Percentiles rank a stretch among this genome's conserved stretches.
These are phyloP conservation scores for Equus quagga DNA, from an alignment of 2,113 vertebrate species.

Conservation along the genomic window DNA sequence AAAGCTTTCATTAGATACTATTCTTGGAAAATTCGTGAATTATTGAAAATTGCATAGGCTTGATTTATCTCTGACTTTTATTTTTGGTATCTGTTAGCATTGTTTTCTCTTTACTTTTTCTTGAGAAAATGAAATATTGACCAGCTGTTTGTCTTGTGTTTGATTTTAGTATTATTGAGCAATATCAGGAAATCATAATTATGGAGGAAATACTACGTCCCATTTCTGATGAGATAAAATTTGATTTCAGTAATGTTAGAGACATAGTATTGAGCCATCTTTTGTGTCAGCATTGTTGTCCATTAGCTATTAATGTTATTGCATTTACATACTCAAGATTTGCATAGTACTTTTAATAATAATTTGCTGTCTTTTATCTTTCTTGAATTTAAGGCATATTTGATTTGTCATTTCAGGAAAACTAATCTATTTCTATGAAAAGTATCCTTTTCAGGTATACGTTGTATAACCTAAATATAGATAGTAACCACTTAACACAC, in stretches of 20 bases:
- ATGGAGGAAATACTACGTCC: background rate
- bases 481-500: background rate
- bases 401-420: background rate
- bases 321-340: background rate
- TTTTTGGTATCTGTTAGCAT: background rate
- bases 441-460: background rate
- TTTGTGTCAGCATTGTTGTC: constrained; percentile 1
- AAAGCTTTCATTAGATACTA: constrained; percentile 38
- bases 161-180: background rate
- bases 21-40: background rate
- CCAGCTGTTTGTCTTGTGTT: background rate
- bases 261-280: background rate
- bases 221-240: constrained; percentile 26
- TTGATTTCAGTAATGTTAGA: background rate
- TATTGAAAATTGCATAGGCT: constrained; percentile 30
- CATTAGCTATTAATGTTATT: background rate
- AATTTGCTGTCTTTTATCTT: background rate
- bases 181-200: background rate
- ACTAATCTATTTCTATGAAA: background rate
- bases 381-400: constrained; percentile 32
- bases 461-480: background rate
- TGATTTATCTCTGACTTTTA: background rate
- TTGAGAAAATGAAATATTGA: background rate
- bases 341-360: constrained; percentile 41
- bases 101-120: background rate